Evolutionary conservation across 2,888 invertebrate genomes (phyloP).

Genomic region (Cataglyphis altisquamis): DNA sequence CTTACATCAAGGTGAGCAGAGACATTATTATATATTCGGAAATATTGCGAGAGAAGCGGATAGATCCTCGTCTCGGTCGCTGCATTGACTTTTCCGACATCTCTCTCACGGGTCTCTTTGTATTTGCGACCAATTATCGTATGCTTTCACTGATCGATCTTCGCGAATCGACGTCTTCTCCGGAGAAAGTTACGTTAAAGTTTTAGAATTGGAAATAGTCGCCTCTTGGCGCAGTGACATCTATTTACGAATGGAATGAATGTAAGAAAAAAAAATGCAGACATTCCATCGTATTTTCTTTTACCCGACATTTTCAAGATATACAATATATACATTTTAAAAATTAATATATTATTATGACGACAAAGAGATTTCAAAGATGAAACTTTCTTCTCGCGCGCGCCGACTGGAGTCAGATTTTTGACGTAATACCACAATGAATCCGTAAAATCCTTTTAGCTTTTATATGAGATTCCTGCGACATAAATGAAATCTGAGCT

Average conservation of each 20-base stretch:
- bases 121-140: constrained; percentile 72
- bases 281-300: not conserved
- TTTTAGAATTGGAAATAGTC: constrained; percentile 50
- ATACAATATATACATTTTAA: not conserved
- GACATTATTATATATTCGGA: constrained; percentile 14
- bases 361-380: not conserved
- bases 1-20: not conserved
- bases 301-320: not conserved
- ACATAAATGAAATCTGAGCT: constrained; percentile 36
- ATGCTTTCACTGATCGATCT: constrained; percentile 80
- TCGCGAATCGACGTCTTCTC: constrained; percentile 61
- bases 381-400: not conserved
- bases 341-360: not conserved
- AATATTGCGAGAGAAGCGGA: not conserved
- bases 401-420: constrained; percentile 26
- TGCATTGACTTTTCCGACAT: constrained; percentile 26
- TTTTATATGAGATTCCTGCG: constrained; percentile 37
- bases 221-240: constrained; percentile 9
- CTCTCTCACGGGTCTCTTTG: constrained; percentile 19
- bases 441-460: constrained; percentile 37
- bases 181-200: constrained; percentile 68
- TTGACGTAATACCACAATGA: constrained; percentile 18
- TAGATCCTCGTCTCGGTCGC: constrained; percentile 16
- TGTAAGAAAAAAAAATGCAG: not conserved
- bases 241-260: not conserved